These are phyloP conservation scores for Lasiurus cinereus DNA, from an alignment of 2,113 vertebrate species.

Conservation along the genomic window DNA sequence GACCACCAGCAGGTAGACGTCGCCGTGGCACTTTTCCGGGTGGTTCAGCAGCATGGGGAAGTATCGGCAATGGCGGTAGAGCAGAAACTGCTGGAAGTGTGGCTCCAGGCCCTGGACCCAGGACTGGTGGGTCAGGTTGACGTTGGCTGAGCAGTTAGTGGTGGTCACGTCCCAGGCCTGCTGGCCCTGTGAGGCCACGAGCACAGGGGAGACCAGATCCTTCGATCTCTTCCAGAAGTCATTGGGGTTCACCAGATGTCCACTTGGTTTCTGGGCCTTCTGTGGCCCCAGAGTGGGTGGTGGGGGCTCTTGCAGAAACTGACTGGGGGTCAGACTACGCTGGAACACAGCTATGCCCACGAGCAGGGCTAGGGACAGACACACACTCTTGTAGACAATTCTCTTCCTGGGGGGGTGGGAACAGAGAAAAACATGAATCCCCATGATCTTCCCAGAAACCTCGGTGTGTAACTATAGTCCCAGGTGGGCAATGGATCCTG, in stretches of 20 bases:
- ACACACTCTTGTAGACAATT: constrained; percentile 90
- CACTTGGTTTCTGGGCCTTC: constrained; percentile 78
- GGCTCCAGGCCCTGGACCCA: constrained; percentile 93
- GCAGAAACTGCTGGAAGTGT: constrained; percentile 94
- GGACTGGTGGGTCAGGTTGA: constrained; percentile 89
- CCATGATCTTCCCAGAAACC: neutral
- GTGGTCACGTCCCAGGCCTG: constrained; percentile 91
- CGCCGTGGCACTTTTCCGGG: constrained; percentile 92
- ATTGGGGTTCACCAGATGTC: neutral
- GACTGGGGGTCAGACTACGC: constrained; percentile 86
- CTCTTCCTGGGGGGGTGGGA: constrained; percentile 87
- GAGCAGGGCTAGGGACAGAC: constrained; percentile 90
- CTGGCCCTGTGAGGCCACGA: rapidly evolving
- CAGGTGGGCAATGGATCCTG: neutral
- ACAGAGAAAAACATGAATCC: neutral
- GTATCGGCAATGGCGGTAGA: constrained; percentile 95
- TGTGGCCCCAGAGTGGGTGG: constrained; percentile 42
- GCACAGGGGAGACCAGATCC: neutral
- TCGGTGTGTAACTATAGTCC: neutral
- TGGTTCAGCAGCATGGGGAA: constrained; percentile 96
- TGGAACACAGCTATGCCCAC: constrained; percentile 91
- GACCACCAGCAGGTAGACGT: constrained; percentile 93
- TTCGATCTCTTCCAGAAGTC: constrained; percentile 91
- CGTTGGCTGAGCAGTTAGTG: constrained; percentile 93
- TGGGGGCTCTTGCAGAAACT: constrained; percentile 85